Evolutionary conservation across 2,797 vertebrate genomes (phyloP).

Genomic region (Cyclopterus lumpus): DNA sequence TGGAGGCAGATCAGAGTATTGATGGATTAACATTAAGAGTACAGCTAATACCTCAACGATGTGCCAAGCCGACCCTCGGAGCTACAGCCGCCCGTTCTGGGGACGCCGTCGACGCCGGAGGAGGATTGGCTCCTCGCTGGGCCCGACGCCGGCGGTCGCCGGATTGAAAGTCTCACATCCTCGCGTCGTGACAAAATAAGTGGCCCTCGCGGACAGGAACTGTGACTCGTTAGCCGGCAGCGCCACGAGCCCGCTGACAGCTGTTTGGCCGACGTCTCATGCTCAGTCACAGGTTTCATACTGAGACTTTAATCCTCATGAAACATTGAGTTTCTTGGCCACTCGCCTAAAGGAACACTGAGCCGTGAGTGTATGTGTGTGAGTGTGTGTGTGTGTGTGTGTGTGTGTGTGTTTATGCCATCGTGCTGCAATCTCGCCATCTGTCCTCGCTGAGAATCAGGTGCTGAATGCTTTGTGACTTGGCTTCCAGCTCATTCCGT

Average conservation of each 20-base stretch:
- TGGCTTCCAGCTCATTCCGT: constrained; percentile 72
- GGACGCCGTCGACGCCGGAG: constrained; percentile 30
- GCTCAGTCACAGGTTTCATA: constrained; percentile 65
- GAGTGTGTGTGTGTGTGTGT: constrained; percentile 30
- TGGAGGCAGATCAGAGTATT: constrained; percentile 36
- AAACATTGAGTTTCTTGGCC: constrained; percentile 70
- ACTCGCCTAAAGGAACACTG: constrained; percentile 57
- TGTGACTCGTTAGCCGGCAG: constrained; percentile 56
- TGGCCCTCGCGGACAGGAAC: constrained; percentile 36
- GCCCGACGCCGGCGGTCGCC: too few species aligned
- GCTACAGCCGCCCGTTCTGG: constrained; percentile 31
- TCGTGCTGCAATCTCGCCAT: constrained; percentile 72
- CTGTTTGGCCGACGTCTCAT: constrained; percentile 67
- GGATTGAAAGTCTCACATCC: constrained; percentile 52
- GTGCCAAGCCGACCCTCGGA: not conserved
- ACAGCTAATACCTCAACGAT: constrained; percentile 64
- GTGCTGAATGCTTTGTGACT: constrained; percentile 73
- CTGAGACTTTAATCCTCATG: constrained; percentile 67
- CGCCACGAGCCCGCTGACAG: constrained; percentile 56
- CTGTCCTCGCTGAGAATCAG: constrained; percentile 79
- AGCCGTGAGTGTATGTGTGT: constrained; percentile 33
- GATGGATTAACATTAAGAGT: constrained; percentile 61
- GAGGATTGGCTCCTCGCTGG: too few species aligned
- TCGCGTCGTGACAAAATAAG: constrained; percentile 31
- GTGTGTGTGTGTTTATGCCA: constrained; percentile 61